phyloP scores from a whole-genome alignment of 2,113 vertebrate species.

The Picathartes gymnocephalus region DNA sequence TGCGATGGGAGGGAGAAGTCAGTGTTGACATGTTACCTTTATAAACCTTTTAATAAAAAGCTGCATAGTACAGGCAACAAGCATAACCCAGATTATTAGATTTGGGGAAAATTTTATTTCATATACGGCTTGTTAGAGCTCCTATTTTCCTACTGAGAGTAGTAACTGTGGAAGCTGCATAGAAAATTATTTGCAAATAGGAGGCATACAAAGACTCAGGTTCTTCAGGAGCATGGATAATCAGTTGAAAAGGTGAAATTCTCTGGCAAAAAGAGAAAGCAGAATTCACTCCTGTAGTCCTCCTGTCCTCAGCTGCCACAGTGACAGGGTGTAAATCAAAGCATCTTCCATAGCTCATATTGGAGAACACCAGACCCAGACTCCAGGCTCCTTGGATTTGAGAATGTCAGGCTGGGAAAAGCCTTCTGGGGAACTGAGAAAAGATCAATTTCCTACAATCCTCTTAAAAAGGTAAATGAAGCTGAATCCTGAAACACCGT shows the following conservation, averaged over 20 bases:
- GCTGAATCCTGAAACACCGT: background rate
- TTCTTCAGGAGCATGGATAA: background rate
- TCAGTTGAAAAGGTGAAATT: background rate
- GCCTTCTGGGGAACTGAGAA: background rate
- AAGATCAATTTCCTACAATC: background rate
- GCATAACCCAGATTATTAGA: background rate
- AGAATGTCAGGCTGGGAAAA: background rate
- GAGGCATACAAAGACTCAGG: background rate
- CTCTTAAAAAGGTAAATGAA: background rate
- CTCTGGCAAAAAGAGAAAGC: background rate
- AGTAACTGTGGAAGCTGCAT: background rate
- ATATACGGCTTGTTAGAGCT: background rate
- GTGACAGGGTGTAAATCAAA: background rate
- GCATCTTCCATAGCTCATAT: background rate
- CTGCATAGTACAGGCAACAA: background rate
- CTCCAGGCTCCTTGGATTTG: background rate
- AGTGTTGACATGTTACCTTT: background rate
- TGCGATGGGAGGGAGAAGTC: accelerated
- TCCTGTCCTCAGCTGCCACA: background rate
- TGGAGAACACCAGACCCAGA: background rate
- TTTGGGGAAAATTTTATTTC: background rate
- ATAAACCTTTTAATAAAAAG: background rate
- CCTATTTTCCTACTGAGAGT: background rate
- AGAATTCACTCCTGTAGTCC: background rate
- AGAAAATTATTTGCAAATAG: background rate